A percentile compares a stretch with the other conserved stretches of the same genome.
phyloP scores from a whole-genome alignment of 2,888 invertebrate genomes.

The Agapostemon virescens region DNA sequence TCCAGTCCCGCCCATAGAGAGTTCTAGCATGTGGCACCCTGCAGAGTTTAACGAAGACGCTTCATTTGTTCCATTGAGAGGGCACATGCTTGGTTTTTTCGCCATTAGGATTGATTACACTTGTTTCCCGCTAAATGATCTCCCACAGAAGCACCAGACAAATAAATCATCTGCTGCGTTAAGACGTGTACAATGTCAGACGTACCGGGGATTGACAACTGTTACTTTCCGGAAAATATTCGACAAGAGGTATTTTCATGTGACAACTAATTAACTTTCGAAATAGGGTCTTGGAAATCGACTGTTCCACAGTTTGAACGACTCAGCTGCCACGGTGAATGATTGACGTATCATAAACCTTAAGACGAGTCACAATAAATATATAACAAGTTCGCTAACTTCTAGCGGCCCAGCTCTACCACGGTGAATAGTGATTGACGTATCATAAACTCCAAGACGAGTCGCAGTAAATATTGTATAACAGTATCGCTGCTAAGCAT shows the following conservation, averaged over 20 bases:
- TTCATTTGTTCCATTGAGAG: not conserved
- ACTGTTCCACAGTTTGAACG: not conserved
- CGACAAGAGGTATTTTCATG: not conserved
- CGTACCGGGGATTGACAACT: too few species aligned
- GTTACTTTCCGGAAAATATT: not conserved
- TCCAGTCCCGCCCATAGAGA: not conserved
- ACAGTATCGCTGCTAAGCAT: not conserved
- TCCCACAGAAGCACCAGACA: not conserved
- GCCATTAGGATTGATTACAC: not conserved
- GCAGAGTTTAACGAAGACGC: not conserved
- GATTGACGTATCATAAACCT: slow-evolving; percentile 10
- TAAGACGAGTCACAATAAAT: slow-evolving; percentile 3
- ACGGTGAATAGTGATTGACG: slow-evolving; percentile 4
- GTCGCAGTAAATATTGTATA: not conserved
- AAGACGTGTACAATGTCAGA: not conserved
- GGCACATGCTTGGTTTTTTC: not conserved
- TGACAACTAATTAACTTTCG: slow-evolving; percentile 3
- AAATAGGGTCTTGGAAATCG: not conserved
- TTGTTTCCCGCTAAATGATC: slow-evolving; percentile 1
- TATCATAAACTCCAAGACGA: slow-evolving; percentile 6
- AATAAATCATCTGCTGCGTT: not conserved
- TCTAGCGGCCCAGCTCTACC: not conserved
- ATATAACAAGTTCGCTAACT: slow-evolving; percentile 1
- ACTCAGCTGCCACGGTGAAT: not conserved
- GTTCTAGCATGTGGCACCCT: slow-evolving; percentile 7